Evolutionary conservation across 1,140 invertebrate genomes (phyloP).

Genomic region (Drosophila rhopaloa): DNA sequence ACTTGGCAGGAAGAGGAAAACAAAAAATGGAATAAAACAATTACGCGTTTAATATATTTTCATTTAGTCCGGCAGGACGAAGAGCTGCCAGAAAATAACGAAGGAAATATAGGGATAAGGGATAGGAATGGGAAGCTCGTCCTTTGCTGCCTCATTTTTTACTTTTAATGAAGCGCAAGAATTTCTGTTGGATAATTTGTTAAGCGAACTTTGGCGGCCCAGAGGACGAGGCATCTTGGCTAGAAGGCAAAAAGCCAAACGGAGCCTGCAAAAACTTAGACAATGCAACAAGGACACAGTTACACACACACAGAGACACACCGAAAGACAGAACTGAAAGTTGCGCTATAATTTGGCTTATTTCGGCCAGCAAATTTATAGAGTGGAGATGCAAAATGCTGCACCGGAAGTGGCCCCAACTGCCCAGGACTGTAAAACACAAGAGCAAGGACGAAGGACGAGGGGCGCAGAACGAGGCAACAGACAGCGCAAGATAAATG

Average conservation of each 20-base stretch:
- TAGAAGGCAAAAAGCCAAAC: constrained; percentile 74
- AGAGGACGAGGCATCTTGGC: constrained; percentile 42
- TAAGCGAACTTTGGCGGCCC: constrained; percentile 63
- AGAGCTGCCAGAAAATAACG: constrained; percentile 14
- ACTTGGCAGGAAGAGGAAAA: constrained; percentile 58
- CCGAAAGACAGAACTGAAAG: constrained; percentile 42
- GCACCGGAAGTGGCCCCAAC: constrained; percentile 64
- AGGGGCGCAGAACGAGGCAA: not conserved
- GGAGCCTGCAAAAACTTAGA: constrained; percentile 66
- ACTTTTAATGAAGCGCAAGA: constrained; percentile 84
- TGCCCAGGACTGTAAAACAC: not conserved
- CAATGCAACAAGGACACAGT: constrained; percentile 65
- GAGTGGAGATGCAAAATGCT: constrained; percentile 75
- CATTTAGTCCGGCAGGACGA: constrained; percentile 57
- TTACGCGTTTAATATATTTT: constrained; percentile 81
- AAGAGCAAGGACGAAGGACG: not conserved
- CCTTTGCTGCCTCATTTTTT: constrained; percentile 75
- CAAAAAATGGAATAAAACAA: constrained; percentile 62
- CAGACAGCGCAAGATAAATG: constrained; percentile 73
- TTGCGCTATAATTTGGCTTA: constrained; percentile 81
- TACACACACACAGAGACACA: constrained; percentile 15
- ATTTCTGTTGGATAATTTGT: constrained; percentile 84
- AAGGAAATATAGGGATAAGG: not conserved
- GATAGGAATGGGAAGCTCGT: constrained; percentile 14
- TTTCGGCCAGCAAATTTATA: constrained; percentile 74